phyloP scores from a whole-genome alignment of 2,113 vertebrate species.

The Pseudonaja textilis region DNA sequence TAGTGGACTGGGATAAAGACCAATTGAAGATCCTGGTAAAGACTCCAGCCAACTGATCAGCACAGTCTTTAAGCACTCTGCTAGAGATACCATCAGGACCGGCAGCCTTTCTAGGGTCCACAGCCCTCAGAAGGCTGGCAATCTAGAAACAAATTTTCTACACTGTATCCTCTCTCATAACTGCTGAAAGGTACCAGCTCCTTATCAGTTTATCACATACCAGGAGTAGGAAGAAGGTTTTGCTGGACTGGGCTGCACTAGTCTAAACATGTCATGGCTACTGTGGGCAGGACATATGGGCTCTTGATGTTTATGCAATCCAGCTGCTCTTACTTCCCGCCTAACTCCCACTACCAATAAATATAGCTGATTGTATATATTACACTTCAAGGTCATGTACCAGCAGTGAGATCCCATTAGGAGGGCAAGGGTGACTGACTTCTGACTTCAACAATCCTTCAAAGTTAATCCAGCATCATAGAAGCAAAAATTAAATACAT shows the following conservation, averaged over 20 bases:
- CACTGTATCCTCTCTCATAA: not conserved
- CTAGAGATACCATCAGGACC: too few species aligned
- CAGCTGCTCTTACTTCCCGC: slow-evolving; percentile 23
- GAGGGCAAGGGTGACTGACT: slow-evolving; percentile 72
- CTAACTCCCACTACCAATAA: slow-evolving; percentile 60
- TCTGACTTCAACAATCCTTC: slow-evolving; percentile 71
- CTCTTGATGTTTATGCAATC: slow-evolving; percentile 55
- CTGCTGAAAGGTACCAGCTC: not conserved
- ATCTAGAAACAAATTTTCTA: not conserved
- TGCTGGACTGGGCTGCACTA: slow-evolving; percentile 14
- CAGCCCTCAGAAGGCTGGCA: too few species aligned
- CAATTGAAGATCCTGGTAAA: too few species aligned
- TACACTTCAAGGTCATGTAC: slow-evolving; percentile 55
- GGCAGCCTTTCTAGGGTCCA: too few species aligned
- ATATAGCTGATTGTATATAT: slow-evolving; percentile 70
- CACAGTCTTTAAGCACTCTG: too few species aligned
- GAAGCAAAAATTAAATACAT: slow-evolving; percentile 66
- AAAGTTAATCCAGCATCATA: slow-evolving; percentile 73
- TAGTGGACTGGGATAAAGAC: too few species aligned
- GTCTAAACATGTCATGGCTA: slow-evolving; percentile 14
- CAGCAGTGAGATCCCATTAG: slow-evolving; percentile 74
- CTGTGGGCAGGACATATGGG: slow-evolving; percentile 60
- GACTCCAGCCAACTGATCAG: too few species aligned
- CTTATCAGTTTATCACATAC: slow-evolving; percentile 19
- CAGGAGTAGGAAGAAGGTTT: slow-evolving; percentile 14